These are phyloP conservation scores for Ctenopoma kingsleyae DNA, from an alignment of 2,797 vertebrate species.

Conservation along the genomic window DNA sequence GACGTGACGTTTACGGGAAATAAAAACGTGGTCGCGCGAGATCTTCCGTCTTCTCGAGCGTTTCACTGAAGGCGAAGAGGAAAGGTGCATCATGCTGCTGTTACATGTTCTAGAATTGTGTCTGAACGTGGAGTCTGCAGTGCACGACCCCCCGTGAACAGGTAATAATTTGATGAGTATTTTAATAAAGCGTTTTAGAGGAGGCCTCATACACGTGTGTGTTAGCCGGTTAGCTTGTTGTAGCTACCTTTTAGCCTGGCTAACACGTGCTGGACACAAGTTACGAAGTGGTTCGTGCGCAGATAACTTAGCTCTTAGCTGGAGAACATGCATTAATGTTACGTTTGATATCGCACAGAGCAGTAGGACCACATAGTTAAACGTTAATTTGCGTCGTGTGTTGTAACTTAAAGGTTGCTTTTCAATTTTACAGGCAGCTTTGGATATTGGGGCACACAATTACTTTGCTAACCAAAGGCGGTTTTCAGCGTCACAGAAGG, in stretches of 20 bases:
- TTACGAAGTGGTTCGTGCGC: accelerated
- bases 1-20: slow-evolving; percentile 19
- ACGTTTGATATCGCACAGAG: accelerated
- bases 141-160: slow-evolving; percentile 44
- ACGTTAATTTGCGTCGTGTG: accelerated
- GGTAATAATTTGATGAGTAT: neutral
- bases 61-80: neutral
- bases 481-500: slow-evolving; percentile 17
- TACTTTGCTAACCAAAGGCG: neutral
- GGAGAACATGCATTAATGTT: accelerated
- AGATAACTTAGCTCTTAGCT: neutral
- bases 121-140: accelerated
- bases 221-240: slow-evolving; percentile 33
- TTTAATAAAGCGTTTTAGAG: accelerated
- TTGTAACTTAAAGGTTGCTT: neutral
- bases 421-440: neutral
- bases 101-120: accelerated
- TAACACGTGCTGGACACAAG: slow-evolving; percentile 52
- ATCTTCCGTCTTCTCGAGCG: neutral
- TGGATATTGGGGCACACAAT: neutral
- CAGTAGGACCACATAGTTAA: accelerated
- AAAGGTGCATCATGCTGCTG: neutral
- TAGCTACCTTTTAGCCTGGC: slow-evolving; percentile 10
- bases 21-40: slow-evolving; percentile 32
- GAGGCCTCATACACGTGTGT: accelerated